Evolutionary conservation across 1,140 invertebrate species (phyloP).

Genomic region (Centruroides sculpturatus): DNA sequence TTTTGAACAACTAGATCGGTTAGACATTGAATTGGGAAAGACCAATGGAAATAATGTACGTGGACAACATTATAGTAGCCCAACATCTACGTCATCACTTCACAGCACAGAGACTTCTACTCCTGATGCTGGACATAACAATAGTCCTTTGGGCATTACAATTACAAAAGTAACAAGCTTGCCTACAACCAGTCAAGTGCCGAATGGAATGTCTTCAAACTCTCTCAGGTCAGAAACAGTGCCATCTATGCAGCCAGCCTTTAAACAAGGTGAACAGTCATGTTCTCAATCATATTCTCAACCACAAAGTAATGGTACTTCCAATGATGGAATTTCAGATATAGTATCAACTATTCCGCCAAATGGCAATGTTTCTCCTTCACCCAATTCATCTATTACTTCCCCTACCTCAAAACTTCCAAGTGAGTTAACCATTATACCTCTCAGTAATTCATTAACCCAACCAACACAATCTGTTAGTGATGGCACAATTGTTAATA

Average conservation of each 20-base stretch:
- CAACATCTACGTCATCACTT: not conserved
- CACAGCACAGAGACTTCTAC: not conserved
- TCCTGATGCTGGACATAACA: conserved; percentile 1
- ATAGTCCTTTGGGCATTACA: conserved; percentile 1
- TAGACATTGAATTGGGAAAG: conserved; percentile 23
- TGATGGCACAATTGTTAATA: not conserved
- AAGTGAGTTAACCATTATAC: conserved; percentile 16
- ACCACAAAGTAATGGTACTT: conserved; percentile 14
- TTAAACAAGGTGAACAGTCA: not conserved
- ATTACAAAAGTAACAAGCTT: not conserved
- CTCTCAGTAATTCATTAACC: conserved; percentile 12
- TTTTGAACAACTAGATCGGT: conserved; percentile 29
- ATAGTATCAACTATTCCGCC: not conserved
- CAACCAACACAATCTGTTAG: not conserved
- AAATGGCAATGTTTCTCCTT: conserved; percentile 13
- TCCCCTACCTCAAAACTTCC: conserved; percentile 17
- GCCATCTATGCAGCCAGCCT: not conserved
- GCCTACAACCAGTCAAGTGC: not conserved
- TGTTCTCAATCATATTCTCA: conserved; percentile 3
- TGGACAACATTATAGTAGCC: not conserved
- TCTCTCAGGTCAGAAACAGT: not conserved
- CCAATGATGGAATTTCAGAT: conserved; percentile 6
- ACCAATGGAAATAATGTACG: conserved; percentile 11
- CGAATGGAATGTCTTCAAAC: conserved; percentile 3
- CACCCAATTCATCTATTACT: conserved; percentile 13